Evolutionary conservation across 1,140 invertebrate genomes (phyloP), one percentile per base, ranked within the genome.

Genomic region (Ceratosolen fusciceps): DNA sequence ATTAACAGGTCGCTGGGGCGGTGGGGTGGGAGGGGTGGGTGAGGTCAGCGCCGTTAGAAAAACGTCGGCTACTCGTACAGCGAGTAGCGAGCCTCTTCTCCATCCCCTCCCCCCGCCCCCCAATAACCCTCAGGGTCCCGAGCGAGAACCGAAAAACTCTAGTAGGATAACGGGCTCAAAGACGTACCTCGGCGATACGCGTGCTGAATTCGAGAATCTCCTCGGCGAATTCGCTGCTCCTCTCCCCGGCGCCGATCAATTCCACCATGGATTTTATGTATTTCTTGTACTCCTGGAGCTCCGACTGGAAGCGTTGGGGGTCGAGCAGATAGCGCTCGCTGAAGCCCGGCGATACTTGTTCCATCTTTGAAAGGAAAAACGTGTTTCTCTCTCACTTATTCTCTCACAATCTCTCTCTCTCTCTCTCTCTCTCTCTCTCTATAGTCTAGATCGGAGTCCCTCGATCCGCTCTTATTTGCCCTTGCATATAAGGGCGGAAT

Each of bases 181-280:
- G 29, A 72, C 70, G 0, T 84, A 93, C 93, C 88, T 92, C 92
- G n/a, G 95, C 95, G 37, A 96, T 85, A 80, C 92, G 86, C 1
- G 91, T 93, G 86, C 94, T 95, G 83, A 96, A 94, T 8, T 91
- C 87, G 8, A 96, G 90, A 81, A 96, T 93, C 81, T 95, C 93
- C 29, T 93, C 91, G 0, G 93, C 93, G 82, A 93, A 93, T n/a
- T 87, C 86, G 62, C 77, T 73, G 39, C 89, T 90, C n/a, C 88
- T 89, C 79, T 93, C 91, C 12, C 85, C 85, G 70, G 82, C 85
- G 4, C 88, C 89, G 9, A 90, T 91, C 60, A 91, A 84, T 70
- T 88, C 85, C 26, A 93, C 83, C 92, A 94, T 93, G 5, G 91
- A 86, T 54, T 87, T 89, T 54, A 94, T 91, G 85, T 94, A 93